phyloP scores from a whole-genome alignment of 2,113 vertebrate species.

The Haplotaxodon microlepis region DNA sequence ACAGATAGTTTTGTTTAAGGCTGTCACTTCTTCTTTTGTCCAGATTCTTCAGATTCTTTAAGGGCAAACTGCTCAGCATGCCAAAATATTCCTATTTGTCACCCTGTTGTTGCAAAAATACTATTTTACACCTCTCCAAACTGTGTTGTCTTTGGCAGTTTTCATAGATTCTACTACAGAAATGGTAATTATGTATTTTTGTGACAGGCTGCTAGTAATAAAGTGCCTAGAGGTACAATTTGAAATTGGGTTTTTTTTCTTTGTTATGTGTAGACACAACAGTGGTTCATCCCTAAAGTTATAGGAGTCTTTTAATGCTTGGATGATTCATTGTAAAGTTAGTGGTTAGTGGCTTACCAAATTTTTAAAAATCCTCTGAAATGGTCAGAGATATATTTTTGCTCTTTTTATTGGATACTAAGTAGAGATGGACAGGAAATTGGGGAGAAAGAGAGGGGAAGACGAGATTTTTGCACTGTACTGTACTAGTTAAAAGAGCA shows the following conservation, averaged over 20 bases:
- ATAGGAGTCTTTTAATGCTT: neutral
- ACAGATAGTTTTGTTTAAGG: neutral
- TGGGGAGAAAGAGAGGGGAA: neutral
- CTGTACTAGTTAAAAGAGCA: neutral
- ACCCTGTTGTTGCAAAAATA: neutral
- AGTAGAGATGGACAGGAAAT: neutral
- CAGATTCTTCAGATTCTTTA: neutral
- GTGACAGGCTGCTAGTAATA: neutral
- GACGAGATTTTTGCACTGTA: neutral
- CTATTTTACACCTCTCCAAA: neutral
- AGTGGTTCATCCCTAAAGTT: neutral
- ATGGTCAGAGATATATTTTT: neutral
- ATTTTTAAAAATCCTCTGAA: neutral
- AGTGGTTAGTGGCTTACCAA: neutral
- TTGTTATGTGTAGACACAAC: neutral
- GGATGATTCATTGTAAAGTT: neutral
- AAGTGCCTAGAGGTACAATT: neutral
- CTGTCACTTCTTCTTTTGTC: neutral
- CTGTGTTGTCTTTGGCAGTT: neutral
- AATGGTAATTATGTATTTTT: neutral
- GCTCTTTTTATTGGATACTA: neutral
- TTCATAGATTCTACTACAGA: neutral
- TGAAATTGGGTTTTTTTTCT: neutral
- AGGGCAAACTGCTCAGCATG: neutral
- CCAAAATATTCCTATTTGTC: neutral